These are phyloP conservation scores for Aptenodytes forsteri DNA, from an alignment of 2,113 vertebrate species.

Conservation along the genomic window DNA sequence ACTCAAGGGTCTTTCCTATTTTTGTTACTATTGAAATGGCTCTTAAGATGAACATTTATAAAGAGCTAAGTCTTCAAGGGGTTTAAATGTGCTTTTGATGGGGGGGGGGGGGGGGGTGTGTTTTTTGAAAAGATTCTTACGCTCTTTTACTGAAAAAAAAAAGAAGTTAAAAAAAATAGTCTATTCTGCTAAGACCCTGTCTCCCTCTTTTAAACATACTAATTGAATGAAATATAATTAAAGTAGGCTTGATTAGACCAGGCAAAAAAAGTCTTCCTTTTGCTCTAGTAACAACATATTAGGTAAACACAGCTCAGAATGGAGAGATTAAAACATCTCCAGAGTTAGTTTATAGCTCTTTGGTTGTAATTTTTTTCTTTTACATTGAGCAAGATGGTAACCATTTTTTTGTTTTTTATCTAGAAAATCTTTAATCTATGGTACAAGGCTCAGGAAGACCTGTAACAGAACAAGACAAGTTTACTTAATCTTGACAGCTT, in stretches of 20 bases:
- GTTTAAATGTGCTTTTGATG: conserved; percentile 34
- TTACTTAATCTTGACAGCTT: conserved; percentile 89
- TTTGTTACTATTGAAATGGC: conserved; percentile 1
- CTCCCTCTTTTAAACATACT: conserved; percentile 24
- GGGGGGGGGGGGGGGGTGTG: no score
- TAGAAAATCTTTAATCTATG: conserved; percentile 84
- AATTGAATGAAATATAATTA: conserved; percentile 56
- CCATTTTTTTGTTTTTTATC: conserved; percentile 70
- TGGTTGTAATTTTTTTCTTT: conserved; percentile 55
- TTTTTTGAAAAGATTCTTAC: neutral
- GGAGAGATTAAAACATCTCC: conserved; percentile 56
- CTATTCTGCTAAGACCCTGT: neutral
- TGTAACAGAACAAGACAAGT: conserved; percentile 86
- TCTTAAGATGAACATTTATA: neutral
- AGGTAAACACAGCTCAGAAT: conserved; percentile 61
- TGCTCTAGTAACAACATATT: conserved; percentile 20
- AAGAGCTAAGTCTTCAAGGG: neutral
- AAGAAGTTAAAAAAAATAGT: neutral
- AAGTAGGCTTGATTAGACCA: neutral
- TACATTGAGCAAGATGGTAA: conserved; percentile 75
- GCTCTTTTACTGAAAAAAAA: conserved; percentile 10
- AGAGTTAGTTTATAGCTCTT: conserved; percentile 63
- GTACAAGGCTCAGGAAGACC: conserved; percentile 83
- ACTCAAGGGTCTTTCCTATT: neutral
- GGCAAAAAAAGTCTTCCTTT: neutral